Percentiles rank a stretch among this genome's conserved stretches.
Evolutionary conservation across 2,113 vertebrate species (phyloP).

Genomic region (Mellivora capensis): DNA sequence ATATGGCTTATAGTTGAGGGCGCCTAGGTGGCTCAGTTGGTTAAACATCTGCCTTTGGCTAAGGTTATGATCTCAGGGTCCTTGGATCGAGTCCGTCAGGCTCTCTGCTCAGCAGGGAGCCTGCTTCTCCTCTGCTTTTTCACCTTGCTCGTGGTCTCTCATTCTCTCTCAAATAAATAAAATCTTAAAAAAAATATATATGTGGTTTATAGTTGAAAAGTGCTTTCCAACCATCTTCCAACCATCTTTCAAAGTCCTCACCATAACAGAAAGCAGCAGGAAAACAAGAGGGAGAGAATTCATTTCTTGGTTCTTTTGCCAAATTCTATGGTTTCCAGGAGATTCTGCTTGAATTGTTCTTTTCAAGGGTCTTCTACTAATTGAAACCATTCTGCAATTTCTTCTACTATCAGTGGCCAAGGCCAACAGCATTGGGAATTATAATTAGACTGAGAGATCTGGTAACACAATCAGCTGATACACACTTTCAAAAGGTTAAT

Average conservation of each 20-base stretch:
- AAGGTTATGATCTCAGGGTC: too few relatives aligned
- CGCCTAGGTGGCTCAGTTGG: too few relatives aligned
- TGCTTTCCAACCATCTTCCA: neutral
- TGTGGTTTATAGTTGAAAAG: neutral
- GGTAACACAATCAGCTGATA: neutral
- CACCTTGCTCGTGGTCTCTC: too few relatives aligned
- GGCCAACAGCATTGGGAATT: neutral
- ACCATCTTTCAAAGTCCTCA: neutral
- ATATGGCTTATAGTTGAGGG: neutral
- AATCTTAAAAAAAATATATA: too few relatives aligned
- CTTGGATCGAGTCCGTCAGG: too few relatives aligned
- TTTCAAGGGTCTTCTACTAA: neutral
- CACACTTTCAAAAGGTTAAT: neutral
- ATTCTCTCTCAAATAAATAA: neutral
- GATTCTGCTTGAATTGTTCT: neutral
- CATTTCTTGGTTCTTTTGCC: neutral
- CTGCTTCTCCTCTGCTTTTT: too few relatives aligned
- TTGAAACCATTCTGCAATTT: neutral
- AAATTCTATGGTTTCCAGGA: neutral
- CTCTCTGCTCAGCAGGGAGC: too few relatives aligned
- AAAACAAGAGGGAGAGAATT: neutral
- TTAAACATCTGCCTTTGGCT: too few relatives aligned
- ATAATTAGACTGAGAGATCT: neutral
- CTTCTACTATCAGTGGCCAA: neutral
- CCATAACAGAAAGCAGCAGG: neutral